phyloP scores from a whole-genome alignment of 1,140 invertebrate genomes.

The Stegodyphus dumicola region DNA sequence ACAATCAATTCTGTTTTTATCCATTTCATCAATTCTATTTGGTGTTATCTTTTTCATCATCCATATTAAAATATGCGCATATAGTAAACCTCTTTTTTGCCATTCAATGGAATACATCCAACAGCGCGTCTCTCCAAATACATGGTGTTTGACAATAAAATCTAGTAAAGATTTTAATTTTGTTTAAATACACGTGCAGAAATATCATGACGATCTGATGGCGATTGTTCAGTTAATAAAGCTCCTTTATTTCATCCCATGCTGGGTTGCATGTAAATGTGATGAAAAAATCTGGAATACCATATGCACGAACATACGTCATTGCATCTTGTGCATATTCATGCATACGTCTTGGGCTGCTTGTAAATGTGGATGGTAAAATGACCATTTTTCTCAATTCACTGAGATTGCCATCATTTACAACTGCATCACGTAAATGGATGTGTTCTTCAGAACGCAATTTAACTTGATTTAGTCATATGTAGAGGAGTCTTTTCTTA shows the following conservation, averaged over 20 bases:
- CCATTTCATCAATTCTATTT: slow-evolving; percentile 52
- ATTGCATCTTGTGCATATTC: slow-evolving; percentile 57
- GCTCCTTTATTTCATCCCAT: background rate
- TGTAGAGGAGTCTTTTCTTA: slow-evolving; percentile 11
- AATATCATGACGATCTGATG: slow-evolving; percentile 42
- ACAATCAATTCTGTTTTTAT: slow-evolving; percentile 62
- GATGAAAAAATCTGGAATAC: background rate
- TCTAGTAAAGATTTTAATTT: slow-evolving; percentile 4
- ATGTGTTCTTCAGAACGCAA: slow-evolving; percentile 60
- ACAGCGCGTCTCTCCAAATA: slow-evolving; percentile 65
- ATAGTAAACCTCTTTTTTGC: slow-evolving; percentile 66
- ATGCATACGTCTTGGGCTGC: slow-evolving; percentile 38
- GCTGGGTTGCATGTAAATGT: no score
- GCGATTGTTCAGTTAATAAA: slow-evolving; percentile 28
- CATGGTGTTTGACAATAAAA: no score
- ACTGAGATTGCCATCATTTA: slow-evolving; percentile 26
- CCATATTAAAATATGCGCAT: slow-evolving; percentile 64
- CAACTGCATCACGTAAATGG: slow-evolving; percentile 48
- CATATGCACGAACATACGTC: slow-evolving; percentile 36
- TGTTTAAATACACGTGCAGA: slow-evolving; percentile 38
- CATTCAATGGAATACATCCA: slow-evolving; percentile 63
- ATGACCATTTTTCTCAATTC: slow-evolving; percentile 29
- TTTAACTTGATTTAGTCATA: slow-evolving; percentile 57
- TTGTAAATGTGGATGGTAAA: slow-evolving; percentile 50
- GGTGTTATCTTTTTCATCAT: no score